Base-by-base conservation (phyloP, 2,797 vertebrate species). In the Periparus ater region DNA sequence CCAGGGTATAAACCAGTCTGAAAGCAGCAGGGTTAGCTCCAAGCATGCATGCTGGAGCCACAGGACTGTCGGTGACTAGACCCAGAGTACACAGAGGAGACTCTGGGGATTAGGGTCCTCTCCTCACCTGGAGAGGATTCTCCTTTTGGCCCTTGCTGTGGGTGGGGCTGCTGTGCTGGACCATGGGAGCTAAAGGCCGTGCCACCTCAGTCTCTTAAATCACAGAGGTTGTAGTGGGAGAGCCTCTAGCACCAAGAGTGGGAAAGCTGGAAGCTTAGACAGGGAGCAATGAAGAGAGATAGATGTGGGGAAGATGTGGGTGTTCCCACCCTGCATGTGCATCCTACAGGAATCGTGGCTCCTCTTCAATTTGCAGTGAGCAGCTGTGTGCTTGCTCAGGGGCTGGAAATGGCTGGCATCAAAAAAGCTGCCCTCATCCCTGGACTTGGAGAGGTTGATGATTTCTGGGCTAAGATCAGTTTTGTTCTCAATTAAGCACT, bases 1-100 rank as follows among this genome's bases (percentile, higher is more conserved):
- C 9, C 8, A 6, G 19, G 11, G 23, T 90, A 45, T 62, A 67
- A 90, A 58, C 23, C 21, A 53, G 29, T 26, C 44, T 76, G 76
- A 93, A 86, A 62, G 44, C 48, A 63, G 20, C 2, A 5, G 14
- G n/a, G 16, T 44, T 62, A 68, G 44, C 25, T 76, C 55, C 80
- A 27, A 76, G 25, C 14, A 26, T 18, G 15, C 40, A 32, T 53
- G 47, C 47, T 81, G 50, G 54, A 87, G 38, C 29, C 34, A 47
- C 74, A 87, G 47, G 23, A 36, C 7, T 4, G 3, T 5, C 0
- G 0, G n/a, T 73, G 55, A 60, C 15, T 22, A 82, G 55, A 72
- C 7, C 17, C 17, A 68, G 58, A 84, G 27, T 79, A 26, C 15
- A 27, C 17, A 38, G 32, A 29, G 17, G 42, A 14, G 22, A 68